Evolutionary conservation across 2,113 vertebrate species (phyloP).

Genomic region (Sigmodon hispidus): DNA sequence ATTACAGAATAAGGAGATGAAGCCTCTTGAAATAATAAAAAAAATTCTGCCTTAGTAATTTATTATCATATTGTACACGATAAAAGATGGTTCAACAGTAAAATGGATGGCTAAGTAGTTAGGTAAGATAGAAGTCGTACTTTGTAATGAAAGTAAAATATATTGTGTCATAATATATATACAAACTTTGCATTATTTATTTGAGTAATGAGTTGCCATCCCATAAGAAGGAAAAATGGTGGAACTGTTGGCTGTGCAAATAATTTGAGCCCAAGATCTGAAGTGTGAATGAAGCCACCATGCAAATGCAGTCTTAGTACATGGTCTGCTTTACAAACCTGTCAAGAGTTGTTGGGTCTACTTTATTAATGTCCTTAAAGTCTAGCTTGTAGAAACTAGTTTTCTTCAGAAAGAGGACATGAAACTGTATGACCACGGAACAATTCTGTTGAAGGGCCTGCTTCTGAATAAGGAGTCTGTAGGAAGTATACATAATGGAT

Average conservation of each 20-base stretch:
- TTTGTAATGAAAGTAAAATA: not conserved
- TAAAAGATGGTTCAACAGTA: not conserved
- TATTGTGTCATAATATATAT: not conserved
- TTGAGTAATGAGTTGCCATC: not conserved
- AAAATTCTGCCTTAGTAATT: not conserved
- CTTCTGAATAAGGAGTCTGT: constrained; percentile 44
- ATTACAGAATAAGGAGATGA: not conserved
- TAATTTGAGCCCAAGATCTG: not conserved
- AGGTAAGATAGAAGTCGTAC: not conserved
- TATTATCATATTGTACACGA: not conserved
- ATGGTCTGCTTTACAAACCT: not conserved
- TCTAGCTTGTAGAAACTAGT: not conserved
- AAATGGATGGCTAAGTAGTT: not conserved
- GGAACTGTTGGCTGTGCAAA: not conserved
- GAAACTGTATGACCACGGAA: not conserved
- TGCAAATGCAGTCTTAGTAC: not conserved
- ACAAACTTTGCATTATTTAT: not conserved
- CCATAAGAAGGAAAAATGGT: not conserved
- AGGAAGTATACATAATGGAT: constrained; percentile 28
- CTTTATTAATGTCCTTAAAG: not conserved
- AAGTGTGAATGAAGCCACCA: not conserved
- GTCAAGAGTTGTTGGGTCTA: not conserved
- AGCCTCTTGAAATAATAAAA: not conserved
- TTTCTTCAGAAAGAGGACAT: constrained; percentile 12
- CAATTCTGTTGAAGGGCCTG: not conserved